Evolutionary conservation across 2,113 vertebrate species (phyloP).

Genomic region (Melanocharis versteri): DNA sequence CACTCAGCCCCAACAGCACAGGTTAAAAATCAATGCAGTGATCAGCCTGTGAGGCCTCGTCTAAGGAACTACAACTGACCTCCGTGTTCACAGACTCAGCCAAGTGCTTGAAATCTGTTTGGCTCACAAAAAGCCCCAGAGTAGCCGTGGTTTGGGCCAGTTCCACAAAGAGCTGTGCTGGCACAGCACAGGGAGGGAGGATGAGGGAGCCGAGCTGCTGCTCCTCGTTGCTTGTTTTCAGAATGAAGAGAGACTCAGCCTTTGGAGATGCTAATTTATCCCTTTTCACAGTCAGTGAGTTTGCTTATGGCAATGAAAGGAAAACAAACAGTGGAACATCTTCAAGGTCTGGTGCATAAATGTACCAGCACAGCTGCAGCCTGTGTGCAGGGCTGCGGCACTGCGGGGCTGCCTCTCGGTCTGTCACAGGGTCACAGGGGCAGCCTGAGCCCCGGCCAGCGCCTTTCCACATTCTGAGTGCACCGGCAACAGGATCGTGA

Average conservation of each 20-base stretch:
- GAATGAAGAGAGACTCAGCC: neutral
- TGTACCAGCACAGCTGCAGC: neutral
- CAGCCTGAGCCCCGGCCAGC: neutral
- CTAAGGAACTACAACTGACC: neutral
- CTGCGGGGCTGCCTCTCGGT: accelerated
- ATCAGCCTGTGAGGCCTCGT: neutral
- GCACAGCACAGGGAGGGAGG: neutral
- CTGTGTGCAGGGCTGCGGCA: accelerated
- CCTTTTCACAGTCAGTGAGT: constrained; percentile 43
- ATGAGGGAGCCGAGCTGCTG: neutral
- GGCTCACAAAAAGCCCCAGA: neutral
- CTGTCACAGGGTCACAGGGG: neutral
- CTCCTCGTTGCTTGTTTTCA: neutral
- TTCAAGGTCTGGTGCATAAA: constrained; percentile 10
- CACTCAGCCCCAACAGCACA: accelerated
- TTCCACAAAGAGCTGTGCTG: neutral
- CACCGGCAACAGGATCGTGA: accelerated
- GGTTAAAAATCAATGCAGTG: neutral
- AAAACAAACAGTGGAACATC: constrained; percentile 44
- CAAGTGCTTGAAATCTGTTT: neutral
- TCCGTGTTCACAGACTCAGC: neutral
- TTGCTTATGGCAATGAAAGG: constrained; percentile 19
- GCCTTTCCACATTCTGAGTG: accelerated
- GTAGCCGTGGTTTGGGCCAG: neutral
- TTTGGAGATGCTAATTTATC: constrained; percentile 43